phyloP scores from a whole-genome alignment of 1,140 invertebrate genomes.

The Spodoptera litura region DNA sequence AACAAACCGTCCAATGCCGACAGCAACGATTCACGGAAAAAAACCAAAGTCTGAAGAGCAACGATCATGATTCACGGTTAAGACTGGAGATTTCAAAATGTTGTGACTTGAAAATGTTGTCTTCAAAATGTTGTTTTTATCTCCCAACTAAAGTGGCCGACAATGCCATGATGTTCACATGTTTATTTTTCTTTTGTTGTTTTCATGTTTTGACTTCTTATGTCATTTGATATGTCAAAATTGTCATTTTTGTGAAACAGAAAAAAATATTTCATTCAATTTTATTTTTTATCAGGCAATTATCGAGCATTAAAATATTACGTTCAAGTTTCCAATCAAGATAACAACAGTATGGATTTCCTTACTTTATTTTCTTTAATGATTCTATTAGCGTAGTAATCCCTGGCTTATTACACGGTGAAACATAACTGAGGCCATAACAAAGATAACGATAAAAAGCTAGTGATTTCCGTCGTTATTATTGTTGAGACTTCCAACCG shows the following conservation, averaged over 20 bases:
- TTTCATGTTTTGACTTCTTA: slow-evolving; percentile 32
- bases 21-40: slow-evolving; percentile 75
- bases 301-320: no score
- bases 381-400: no score
- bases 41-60: slow-evolving; percentile 75
- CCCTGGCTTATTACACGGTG: no score
- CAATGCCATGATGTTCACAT: slow-evolving; percentile 73
- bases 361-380: no score
- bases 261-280: neutral
- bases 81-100: slow-evolving; percentile 61
- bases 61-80: slow-evolving; percentile 74
- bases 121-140: slow-evolving; percentile 38
- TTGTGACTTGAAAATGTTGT: slow-evolving; percentile 4
- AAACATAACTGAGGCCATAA: no score
- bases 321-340: no score
- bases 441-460: no score
- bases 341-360: no score
- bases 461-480: no score
- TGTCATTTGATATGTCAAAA: slow-evolving; percentile 16
- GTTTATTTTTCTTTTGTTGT: slow-evolving; percentile 58
- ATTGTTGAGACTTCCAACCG: no score
- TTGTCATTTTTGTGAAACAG: neutral
- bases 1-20: slow-evolving; percentile 67
- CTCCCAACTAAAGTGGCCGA: slow-evolving; percentile 49
- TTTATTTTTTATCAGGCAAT: neutral